Conservation (phyloP, 2,888 invertebrate species). For the Himalopsyche tibetana region DNA sequence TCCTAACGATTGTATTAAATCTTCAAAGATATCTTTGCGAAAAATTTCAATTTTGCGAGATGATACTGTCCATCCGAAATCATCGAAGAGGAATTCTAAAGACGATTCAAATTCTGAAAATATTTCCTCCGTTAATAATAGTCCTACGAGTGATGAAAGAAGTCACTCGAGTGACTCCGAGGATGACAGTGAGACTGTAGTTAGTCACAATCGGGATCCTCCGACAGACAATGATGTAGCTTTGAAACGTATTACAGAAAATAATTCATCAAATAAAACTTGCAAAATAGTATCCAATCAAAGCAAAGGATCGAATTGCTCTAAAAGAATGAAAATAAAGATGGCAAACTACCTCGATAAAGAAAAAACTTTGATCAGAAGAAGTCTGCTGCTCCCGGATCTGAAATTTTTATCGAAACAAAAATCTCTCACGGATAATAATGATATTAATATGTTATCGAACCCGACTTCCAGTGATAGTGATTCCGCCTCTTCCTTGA, state of each 20-base stretch:
- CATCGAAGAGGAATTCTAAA: background rate
- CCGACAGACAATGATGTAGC: constrained; percentile 41
- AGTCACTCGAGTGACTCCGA: background rate
- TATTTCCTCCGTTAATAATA: background rate
- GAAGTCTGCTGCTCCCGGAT: background rate
- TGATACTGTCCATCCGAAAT: background rate
- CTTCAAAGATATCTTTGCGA: background rate
- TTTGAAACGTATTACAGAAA: constrained; percentile 47
- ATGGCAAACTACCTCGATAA: constrained; percentile 50
- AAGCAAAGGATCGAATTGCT: background rate
- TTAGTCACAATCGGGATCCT: background rate
- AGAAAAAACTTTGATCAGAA: constrained; percentile 24
- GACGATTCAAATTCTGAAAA: constrained; percentile 9
- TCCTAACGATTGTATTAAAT: background rate
- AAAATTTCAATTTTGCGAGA: constrained; percentile 31
- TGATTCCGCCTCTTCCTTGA: constrained; percentile 32
- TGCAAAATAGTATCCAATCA: background rate
- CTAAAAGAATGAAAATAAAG: constrained; percentile 47
- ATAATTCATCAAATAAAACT: constrained; percentile 46
- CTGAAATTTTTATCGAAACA: constrained; percentile 14
- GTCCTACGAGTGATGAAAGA: background rate
- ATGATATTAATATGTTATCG: background rate
- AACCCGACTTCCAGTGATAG: constrained; percentile 18
- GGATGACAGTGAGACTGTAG: background rate
- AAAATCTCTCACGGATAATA: constrained; percentile 19